A percentile compares a stretch with the other conserved stretches of the same genome.
These are phyloP conservation scores for Anoplopoma fimbria DNA, from an alignment of 2,113 vertebrate genomes.

Conservation along the genomic window DNA sequence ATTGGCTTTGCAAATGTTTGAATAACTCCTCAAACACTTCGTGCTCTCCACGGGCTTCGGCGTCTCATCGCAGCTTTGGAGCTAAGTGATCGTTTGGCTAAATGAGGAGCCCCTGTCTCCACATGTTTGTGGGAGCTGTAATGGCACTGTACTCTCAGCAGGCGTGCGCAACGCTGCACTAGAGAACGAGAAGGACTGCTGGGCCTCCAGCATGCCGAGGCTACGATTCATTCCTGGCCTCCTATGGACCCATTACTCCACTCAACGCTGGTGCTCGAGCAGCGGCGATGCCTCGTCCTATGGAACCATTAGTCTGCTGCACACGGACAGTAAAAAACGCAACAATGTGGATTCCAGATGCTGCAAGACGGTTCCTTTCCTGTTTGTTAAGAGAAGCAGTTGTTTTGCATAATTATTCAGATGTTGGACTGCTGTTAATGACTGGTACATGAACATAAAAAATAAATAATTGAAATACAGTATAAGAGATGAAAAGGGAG, in stretches of 20 bases:
- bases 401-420: slow-evolving; percentile 69
- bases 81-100: slow-evolving; percentile 95
- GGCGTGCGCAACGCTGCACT: slow-evolving; percentile 89
- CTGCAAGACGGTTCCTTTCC: slow-evolving; percentile 88
- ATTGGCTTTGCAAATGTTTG: slow-evolving; percentile 98
- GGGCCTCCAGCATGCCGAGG: slow-evolving; percentile 90
- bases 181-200: slow-evolving; percentile 90
- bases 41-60: slow-evolving; percentile 90
- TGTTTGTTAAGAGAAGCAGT: slow-evolving; percentile 86
- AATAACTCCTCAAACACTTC: slow-evolving; percentile 96
- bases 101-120: slow-evolving; percentile 91
- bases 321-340: slow-evolving; percentile 79
- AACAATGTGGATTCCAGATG: slow-evolving; percentile 89
- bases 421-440: slow-evolving; percentile 60
- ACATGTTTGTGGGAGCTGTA: slow-evolving; percentile 92
- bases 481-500: slow-evolving; percentile 15
- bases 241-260: slow-evolving; percentile 93
- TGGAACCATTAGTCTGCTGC: slow-evolving; percentile 93
- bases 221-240: slow-evolving; percentile 87
- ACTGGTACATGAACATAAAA: slow-evolving; percentile 47
- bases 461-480: neutral
- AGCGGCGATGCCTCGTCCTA: slow-evolving; percentile 86
- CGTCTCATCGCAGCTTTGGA: slow-evolving; percentile 91
- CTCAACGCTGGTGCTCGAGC: slow-evolving; percentile 91
- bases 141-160: slow-evolving; percentile 93